These are phyloP conservation scores for Hyposoter dolosus DNA, from an alignment of 2,888 invertebrate species.

Conservation along the genomic window DNA sequence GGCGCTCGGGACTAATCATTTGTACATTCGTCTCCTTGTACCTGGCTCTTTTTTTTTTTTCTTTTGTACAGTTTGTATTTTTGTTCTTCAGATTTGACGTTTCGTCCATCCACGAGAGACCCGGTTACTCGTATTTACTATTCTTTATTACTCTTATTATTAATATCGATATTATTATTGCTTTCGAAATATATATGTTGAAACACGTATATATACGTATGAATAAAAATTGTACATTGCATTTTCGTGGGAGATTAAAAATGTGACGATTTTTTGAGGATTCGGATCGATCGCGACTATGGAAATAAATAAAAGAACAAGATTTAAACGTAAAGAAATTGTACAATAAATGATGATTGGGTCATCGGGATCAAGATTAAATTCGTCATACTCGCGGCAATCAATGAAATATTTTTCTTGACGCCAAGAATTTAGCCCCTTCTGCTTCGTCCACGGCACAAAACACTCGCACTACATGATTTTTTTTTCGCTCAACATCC, in stretches of 20 bases:
- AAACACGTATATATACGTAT: constrained; percentile 30
- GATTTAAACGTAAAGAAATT: constrained; percentile 48
- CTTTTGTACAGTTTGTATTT: constrained; percentile 44
- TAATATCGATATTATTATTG: background rate
- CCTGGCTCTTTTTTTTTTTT: constrained; percentile 39
- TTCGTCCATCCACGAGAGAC: constrained; percentile 20
- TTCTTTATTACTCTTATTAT: constrained; percentile 20
- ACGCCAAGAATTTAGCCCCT: constrained; percentile 47
- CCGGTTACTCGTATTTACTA: constrained; percentile 46
- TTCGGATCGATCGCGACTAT: constrained; percentile 31
- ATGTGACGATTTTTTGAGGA: constrained; percentile 39
- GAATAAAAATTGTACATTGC: constrained; percentile 60
- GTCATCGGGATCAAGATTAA: constrained; percentile 52
- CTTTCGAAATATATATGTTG: constrained; percentile 23
- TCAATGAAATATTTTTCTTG: constrained; percentile 5
- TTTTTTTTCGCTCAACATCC: constrained; percentile 18
- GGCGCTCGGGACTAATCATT: constrained; percentile 17
- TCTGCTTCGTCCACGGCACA: constrained; percentile 51
- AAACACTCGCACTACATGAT: constrained; percentile 23
- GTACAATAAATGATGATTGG: constrained; percentile 21
- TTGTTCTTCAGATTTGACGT: background rate
- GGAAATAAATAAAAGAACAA: background rate
- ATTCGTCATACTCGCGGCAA: constrained; percentile 6
- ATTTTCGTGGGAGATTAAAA: constrained; percentile 45
- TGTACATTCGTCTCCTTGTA: constrained; percentile 41